Evolutionary conservation across 2,888 invertebrate genomes (phyloP).

Genomic region (Dryocosmus kuriphilus): DNA sequence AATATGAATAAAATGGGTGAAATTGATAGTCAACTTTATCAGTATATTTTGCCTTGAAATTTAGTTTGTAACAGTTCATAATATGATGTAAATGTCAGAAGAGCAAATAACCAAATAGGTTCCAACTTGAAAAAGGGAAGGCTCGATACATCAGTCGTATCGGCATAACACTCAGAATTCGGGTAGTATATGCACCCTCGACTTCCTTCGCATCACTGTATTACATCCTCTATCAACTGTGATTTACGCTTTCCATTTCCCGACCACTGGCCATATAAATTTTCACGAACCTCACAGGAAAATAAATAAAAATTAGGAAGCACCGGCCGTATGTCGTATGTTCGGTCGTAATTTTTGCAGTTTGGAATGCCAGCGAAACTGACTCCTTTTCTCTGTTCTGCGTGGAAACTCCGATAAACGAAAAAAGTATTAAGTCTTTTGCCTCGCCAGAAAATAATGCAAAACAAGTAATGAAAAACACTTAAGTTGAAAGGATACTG

Average conservation of each 20-base stretch:
- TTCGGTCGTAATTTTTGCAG: constrained; percentile 18
- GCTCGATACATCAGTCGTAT: constrained; percentile 50
- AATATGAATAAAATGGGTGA: no score
- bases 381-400: constrained; percentile 8
- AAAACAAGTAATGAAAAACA: background rate
- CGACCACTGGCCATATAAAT: constrained; percentile 49
- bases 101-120: background rate
- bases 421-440: background rate
- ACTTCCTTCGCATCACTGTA: constrained; percentile 56
- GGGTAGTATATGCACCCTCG: constrained; percentile 34
- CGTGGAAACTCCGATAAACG: constrained; percentile 5
- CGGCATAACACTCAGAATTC: constrained; percentile 11
- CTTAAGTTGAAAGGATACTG: background rate
- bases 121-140: background rate
- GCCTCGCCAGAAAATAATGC: background rate
- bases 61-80: background rate
- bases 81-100: background rate
- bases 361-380: constrained; percentile 15
- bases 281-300: background rate
- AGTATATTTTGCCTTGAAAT: no score
- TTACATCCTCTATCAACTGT: constrained; percentile 60
- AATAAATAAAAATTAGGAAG: constrained; percentile 31
- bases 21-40: no score
- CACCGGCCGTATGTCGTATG: background rate
- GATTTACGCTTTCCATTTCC: constrained; percentile 65